Evolutionary conservation across 2,113 vertebrate genomes (phyloP).

Genomic region (Nannospalax galili): DNA sequence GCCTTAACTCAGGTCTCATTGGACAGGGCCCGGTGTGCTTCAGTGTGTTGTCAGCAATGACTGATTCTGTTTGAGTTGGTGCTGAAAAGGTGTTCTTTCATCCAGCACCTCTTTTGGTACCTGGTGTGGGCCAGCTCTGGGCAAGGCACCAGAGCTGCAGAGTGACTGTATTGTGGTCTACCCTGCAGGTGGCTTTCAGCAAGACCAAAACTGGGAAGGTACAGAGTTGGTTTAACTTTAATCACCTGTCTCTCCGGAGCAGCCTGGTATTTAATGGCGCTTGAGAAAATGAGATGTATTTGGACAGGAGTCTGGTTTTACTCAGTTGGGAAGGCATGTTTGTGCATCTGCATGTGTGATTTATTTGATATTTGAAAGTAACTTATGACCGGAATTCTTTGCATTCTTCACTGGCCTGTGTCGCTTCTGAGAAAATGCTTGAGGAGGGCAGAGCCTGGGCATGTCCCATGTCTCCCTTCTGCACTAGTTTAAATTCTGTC

Average conservation of each 20-base stretch:
- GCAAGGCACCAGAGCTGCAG: background rate
- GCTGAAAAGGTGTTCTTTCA: background rate
- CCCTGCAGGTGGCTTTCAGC: background rate
- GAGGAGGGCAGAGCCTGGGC: background rate
- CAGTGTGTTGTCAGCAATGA: background rate
- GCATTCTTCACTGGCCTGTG: slow-evolving; percentile 1
- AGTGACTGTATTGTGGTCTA: background rate
- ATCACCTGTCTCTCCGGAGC: background rate
- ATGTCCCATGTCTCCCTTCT: background rate
- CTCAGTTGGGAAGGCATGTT: slow-evolving; percentile 62
- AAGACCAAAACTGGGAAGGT: background rate
- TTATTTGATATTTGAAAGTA: slow-evolving; percentile 76
- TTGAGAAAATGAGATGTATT: slow-evolving; percentile 32
- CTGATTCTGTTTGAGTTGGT: background rate
- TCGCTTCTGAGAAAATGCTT: background rate
- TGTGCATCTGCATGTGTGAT: slow-evolving; percentile 56
- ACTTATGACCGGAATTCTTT: slow-evolving; percentile 77
- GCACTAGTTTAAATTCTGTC: background rate
- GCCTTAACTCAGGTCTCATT: background rate
- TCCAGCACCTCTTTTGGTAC: background rate
- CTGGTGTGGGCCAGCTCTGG: background rate
- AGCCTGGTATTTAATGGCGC: background rate
- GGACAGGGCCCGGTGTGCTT: background rate
- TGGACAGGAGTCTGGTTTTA: slow-evolving; percentile 53
- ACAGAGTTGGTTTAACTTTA: background rate